A percentile compares a stretch with the other conserved stretches of the same genome.
These are phyloP conservation scores for Microcebus griseorufus DNA, from an alignment of 2,113 vertebrate genomes.

Conservation along the genomic window DNA sequence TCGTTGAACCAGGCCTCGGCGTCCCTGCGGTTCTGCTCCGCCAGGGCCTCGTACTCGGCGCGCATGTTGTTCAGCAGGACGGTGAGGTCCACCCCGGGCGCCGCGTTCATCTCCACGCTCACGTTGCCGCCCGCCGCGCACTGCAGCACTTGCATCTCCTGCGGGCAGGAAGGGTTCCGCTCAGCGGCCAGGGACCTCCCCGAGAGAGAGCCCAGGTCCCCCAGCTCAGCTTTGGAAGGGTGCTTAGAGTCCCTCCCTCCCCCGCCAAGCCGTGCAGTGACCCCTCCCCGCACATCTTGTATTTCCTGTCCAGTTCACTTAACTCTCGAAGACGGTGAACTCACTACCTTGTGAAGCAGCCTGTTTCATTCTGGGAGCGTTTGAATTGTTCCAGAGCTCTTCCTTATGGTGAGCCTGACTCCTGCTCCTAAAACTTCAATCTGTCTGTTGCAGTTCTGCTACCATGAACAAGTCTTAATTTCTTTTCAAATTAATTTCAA, in stretches of 20 bases:
- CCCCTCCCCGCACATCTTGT: not conserved
- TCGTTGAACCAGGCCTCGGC: constrained; percentile 93
- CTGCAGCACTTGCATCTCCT: constrained; percentile 85
- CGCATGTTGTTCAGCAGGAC: constrained; percentile 89
- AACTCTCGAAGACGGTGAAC: not conserved
- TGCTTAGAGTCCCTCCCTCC: not conserved
- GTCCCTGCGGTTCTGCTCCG: constrained; percentile 91
- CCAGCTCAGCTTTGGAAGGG: not conserved
- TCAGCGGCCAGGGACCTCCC: not conserved
- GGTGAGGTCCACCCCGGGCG: constrained; percentile 85
- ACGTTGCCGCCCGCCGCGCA: constrained; percentile 84
- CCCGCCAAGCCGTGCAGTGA: no score
- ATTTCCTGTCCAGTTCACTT: not conserved
- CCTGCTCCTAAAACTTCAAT: not conserved
- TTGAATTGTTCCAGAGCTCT: not conserved
- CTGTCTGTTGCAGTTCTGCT: not conserved
- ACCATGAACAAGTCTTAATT: not conserved
- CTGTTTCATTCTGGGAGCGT: not conserved
- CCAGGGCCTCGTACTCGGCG: constrained; percentile 89
- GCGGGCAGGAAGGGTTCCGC: not conserved
- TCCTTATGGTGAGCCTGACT: not conserved
- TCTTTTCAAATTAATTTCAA: not conserved
- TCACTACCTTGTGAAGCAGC: not conserved
- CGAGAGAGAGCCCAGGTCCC: no score
- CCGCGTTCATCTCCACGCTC: constrained; percentile 88